Evolutionary conservation across 2,113 vertebrate species (phyloP).

Genomic region (Rhegmatorhina hoffmannsi): DNA sequence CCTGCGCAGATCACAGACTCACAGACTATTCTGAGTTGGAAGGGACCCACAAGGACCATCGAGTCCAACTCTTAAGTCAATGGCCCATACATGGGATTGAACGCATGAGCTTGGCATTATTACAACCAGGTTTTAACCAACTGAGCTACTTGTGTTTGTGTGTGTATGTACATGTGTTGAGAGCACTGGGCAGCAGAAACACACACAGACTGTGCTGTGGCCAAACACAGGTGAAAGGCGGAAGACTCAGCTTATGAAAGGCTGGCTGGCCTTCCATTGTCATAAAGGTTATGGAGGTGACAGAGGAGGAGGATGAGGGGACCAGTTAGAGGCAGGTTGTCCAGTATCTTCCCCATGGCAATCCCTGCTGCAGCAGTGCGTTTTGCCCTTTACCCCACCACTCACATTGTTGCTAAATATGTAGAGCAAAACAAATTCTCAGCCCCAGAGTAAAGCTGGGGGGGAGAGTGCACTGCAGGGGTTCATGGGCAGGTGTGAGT

Average conservation of each 20-base stretch:
- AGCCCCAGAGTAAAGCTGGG: background rate
- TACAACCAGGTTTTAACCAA: no score
- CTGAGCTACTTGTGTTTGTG: background rate
- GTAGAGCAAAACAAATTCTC: background rate
- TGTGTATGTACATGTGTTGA: background rate
- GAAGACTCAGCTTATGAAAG: background rate
- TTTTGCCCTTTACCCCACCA: background rate
- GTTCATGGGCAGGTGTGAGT: background rate
- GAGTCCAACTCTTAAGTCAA: no score
- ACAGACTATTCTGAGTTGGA: no score
- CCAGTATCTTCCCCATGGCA: background rate
- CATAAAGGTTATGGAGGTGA: background rate
- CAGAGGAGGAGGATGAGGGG: background rate
- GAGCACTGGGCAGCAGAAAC: background rate
- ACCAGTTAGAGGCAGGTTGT: background rate
- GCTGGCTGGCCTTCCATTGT: background rate
- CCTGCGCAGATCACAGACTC: background rate
- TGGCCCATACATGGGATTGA: no score
- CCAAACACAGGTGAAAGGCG: background rate
- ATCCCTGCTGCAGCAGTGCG: background rate
- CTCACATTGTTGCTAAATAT: background rate
- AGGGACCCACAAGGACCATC: no score
- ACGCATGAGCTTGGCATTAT: no score
- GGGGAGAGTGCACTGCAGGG: background rate
- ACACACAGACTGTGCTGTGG: background rate